Conservation (phyloP, 1,140 invertebrate species). For the Mercenaria mercenaria region DNA sequence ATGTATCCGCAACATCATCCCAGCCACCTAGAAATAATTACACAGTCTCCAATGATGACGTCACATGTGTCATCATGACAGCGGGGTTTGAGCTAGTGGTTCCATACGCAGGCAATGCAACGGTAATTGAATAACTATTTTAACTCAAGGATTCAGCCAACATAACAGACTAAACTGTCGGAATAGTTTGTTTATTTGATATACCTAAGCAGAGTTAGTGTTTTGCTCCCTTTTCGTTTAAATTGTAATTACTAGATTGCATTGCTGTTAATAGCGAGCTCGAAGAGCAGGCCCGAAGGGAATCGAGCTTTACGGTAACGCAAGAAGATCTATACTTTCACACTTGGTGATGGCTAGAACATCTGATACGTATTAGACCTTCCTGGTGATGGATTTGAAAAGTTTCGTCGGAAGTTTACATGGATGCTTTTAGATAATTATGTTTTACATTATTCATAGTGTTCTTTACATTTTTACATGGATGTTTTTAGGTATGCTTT, state of each 20-base stretch:
- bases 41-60: neutral
- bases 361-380: too few relatives aligned
- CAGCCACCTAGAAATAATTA: conserved; percentile 26
- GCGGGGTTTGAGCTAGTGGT: neutral
- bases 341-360: too few relatives aligned
- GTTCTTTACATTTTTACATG: too few relatives aligned
- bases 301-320: too few relatives aligned
- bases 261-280: too few relatives aligned
- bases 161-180: neutral
- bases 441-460: too few relatives aligned
- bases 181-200: neutral
- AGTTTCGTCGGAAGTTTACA: too few relatives aligned
- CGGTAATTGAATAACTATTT: neutral
- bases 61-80: conserved; percentile 38
- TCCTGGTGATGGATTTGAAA: too few relatives aligned
- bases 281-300: too few relatives aligned
- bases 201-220: neutral
- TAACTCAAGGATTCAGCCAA: neutral
- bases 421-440: too few relatives aligned
- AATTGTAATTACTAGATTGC: neutral
- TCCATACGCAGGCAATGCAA: conserved; percentile 48
- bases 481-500: too few relatives aligned
- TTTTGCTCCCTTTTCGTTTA: neutral
- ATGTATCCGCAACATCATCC: neutral
- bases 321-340: neutral